Evolutionary conservation across 2,113 vertebrate genomes (phyloP).

Genomic region (Bos javanicus): DNA sequence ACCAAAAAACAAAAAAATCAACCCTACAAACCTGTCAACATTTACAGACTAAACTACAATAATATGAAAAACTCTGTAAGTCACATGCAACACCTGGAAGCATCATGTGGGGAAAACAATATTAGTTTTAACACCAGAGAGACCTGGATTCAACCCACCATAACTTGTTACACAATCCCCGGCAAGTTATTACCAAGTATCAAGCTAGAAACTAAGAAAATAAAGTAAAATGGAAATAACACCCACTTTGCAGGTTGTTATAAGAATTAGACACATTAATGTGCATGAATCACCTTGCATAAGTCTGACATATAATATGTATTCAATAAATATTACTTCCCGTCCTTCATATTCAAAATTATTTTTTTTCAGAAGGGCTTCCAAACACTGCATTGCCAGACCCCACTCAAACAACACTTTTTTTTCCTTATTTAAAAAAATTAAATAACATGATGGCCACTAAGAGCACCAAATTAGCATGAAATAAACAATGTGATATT

Average conservation of each 20-base stretch:
- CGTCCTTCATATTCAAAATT: not conserved
- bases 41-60: slow-evolving; percentile 34
- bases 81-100: not conserved
- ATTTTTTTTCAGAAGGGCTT: slow-evolving; percentile 13
- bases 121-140: not conserved
- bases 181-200: not conserved
- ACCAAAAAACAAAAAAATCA: not conserved
- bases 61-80: slow-evolving; percentile 15
- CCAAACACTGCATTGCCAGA: not conserved
- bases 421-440: not conserved
- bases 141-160: not conserved
- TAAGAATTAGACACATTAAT: not conserved
- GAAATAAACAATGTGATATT: slow-evolving; percentile 5
- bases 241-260: not conserved
- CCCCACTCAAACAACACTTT: slow-evolving; percentile 11
- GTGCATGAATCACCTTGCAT: not conserved
- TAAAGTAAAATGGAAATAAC: not conserved
- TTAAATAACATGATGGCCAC: not conserved
- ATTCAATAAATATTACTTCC: not conserved
- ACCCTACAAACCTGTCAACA: slow-evolving; percentile 20
- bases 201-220: slow-evolving; percentile 1
- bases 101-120: not conserved
- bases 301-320: not conserved
- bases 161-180: not conserved
- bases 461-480: not conserved